Base-by-base conservation (phyloP, 2,797 vertebrate genomes). In the Typhlichthys eigenmanni region DNA sequence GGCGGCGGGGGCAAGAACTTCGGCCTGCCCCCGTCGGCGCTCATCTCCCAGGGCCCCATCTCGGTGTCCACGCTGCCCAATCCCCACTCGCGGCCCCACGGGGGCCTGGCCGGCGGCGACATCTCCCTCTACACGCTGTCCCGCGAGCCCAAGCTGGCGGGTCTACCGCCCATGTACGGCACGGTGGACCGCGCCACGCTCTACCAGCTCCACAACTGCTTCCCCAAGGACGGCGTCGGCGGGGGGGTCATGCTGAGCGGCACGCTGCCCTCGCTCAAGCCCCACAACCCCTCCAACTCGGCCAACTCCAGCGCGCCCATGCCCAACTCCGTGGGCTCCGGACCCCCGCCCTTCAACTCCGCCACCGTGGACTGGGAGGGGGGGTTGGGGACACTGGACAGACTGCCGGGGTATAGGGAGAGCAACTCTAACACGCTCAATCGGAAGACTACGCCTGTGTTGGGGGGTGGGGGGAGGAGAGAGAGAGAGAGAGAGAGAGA, bases 191-290 rank as follows among this genome's bases (percentile, higher is more conserved):
- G 92, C 74, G 93, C 84, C 74, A 94, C 94, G 1, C 94, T 96
- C 69, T 95, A 96, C 87, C 95, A 96, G 80, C 92, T 97, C 71
- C 95, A 97, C 91, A 96, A 97, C 85, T 95, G 95, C 90, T 96
- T 96, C 84, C 94, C 95, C 55, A 96, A 96, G 84, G 95, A 93
- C 24, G 87, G 88, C 9, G 87, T 85, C 1, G 89, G 88, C 17
- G 88, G 90, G 12, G 88, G 87, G 13, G 89, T 91, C 78, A 89
- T 93, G 88, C 90, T 93, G 90, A 93, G 91, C 2, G 92, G 93
- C 11, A 93, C 93, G 1, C 88, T 93, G 46, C 93, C 93, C 57
- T 92, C 92, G 0, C 90, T 93, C 66, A 94, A 95, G 79, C 93
- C 93, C 66, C 92, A 93, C 83, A 95, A 92, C 87, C 94, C 85